Conservation (phyloP, 23 tunicate species). For the Corella eumyota region DNA sequence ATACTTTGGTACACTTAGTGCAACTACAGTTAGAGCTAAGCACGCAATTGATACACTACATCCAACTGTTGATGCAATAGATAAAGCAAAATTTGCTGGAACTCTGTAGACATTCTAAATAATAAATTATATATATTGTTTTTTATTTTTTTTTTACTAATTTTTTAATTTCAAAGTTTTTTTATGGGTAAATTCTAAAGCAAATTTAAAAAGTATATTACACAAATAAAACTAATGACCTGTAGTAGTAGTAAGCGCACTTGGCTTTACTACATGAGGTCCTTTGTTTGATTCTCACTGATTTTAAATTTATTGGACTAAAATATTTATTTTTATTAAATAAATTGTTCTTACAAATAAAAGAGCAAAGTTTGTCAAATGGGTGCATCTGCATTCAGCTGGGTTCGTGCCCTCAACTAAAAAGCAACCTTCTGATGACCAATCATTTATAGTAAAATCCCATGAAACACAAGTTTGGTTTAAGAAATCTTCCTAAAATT, state of each 20-base stretch:
- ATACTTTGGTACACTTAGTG: conserved; percentile 19
- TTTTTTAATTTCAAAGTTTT: no score
- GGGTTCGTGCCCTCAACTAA: neutral
- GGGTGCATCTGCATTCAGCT: conserved; percentile 36
- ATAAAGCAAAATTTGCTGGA: conserved; percentile 10
- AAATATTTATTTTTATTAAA: no score
- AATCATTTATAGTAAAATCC: conserved; percentile 19
- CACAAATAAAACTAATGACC: no score
- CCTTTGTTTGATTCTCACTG: no score
- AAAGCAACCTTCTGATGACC: conserved; percentile 55
- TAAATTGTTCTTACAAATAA: no score
- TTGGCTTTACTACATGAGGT: no score
- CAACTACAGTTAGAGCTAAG: conserved; percentile 17
- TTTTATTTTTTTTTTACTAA: no score
- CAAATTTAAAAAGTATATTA: no score
- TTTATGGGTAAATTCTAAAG: no score
- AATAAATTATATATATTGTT: no score
- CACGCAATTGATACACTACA: conserved; percentile 22
- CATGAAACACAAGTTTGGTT: conserved; percentile 36
- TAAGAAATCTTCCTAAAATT: conserved; percentile 8
- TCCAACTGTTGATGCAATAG: conserved; percentile 17
- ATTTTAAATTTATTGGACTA: no score
- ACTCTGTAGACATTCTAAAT: conserved; percentile 13
- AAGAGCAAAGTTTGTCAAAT: conserved; percentile 47
- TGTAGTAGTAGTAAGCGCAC: no score